Base-by-base conservation (phyloP, 2,113 vertebrate genomes). In the Charadrius vociferus region DNA sequence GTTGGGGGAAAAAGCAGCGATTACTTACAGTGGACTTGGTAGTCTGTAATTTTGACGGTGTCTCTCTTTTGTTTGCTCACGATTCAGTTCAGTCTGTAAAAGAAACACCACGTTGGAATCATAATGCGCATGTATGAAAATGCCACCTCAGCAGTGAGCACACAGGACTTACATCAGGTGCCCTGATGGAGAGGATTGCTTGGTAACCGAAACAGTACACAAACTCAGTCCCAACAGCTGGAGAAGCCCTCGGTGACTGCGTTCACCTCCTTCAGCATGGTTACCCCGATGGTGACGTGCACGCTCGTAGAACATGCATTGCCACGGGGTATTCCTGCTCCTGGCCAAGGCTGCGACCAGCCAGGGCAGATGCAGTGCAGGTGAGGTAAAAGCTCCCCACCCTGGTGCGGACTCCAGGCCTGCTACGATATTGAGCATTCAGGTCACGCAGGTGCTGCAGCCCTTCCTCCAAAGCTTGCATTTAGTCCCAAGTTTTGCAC, bases 1-100 rank as follows among this genome's bases (percentile, higher is more conserved):
- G 29, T 1, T 43, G 58, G 49, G 73, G 70, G 70, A 3, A 37
- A 12, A 75, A 84, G 37, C 32, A 29, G 45, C 52, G 83, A 20
- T 65, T 96, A 97, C 97, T 96, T 71, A 97, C 97, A 93, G 81
- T 6, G 72, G 66, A 19, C 3, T 52, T 32, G 88, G 83, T 27
- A 50, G 83, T 10, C 74, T 73, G 81, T 9, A 9, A 30, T 63
- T 72, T 10, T 49, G 84, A 58, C 0, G 61, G 7, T n/a, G 74
- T 79, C 45, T 81, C 84, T 88, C 82, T 68, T 72, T 39, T 5
- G 67, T 65, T 36, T 72, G 88, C 83, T 68, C 63, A 49, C 23
- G 41, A 55, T 81, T 90, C 81, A 45, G 37, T 18, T 88, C 88
- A 72, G 87, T 21, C 92, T 95, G 94, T 3, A 94, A 92, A 55